Conservation (phyloP, 2,888 invertebrate genomes). For the Dasypolia templi region DNA sequence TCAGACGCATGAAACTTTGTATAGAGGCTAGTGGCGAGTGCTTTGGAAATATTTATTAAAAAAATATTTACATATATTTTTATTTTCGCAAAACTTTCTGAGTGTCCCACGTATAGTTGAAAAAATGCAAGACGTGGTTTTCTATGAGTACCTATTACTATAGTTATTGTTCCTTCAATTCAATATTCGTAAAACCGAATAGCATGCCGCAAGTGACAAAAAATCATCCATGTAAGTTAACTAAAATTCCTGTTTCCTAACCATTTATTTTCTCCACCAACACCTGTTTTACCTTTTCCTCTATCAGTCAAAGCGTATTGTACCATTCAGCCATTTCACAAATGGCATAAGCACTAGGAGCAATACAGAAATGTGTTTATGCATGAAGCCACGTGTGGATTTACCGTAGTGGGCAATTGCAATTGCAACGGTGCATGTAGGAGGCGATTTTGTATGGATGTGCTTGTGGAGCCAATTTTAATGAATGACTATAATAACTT, state of each 20-base stretch:
- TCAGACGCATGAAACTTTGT: too few relatives aligned
- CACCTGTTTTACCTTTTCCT: conserved; percentile 19
- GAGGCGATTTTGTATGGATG: conserved; percentile 24
- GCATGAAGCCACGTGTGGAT: conserved; percentile 21
- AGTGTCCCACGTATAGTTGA: too few relatives aligned
- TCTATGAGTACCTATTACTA: background rate
- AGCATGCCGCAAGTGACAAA: background rate
- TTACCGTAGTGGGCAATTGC: conserved; percentile 9
- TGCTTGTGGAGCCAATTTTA: background rate
- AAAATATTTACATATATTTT: too few relatives aligned
- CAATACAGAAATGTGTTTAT: conserved; percentile 45
- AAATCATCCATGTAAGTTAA: background rate
- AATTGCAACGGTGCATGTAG: conserved; percentile 32
- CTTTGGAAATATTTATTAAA: too few relatives aligned
- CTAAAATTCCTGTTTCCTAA: conserved; percentile 2
- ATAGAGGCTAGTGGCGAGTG: too few relatives aligned
- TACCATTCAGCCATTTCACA: conserved; percentile 34
- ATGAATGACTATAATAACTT: conserved; percentile 1
- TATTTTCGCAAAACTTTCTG: too few relatives aligned
- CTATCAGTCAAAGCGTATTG: conserved; percentile 41
- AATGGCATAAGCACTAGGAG: conserved; percentile 24
- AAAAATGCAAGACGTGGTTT: too few relatives aligned
- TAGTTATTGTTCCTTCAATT: background rate
- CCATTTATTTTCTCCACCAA: conserved; percentile 14
- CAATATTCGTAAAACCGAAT: too few relatives aligned